A percentile compares a stretch with the other conserved stretches of the same genome.
These are phyloP conservation scores for Branchipolynoe longqiensis DNA, from an alignment of 2,888 invertebrate genomes.

Conservation along the genomic window DNA sequence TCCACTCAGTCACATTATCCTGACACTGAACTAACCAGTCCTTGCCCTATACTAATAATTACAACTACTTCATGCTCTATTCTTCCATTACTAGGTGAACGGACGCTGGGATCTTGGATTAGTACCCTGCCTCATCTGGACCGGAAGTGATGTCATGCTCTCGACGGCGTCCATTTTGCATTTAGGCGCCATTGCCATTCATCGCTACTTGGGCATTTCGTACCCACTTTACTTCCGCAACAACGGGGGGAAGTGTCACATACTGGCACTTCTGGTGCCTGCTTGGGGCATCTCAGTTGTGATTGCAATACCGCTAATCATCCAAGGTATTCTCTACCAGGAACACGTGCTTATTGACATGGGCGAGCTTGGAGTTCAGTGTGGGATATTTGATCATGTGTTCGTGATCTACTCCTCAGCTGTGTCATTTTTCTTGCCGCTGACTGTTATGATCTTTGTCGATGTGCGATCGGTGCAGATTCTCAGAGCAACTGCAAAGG, in stretches of 20 bases:
- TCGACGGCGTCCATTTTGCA: constrained; percentile 70
- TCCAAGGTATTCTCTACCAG: constrained; percentile 64
- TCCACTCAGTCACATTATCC: too few relatives aligned
- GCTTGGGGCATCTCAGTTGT: constrained; percentile 65
- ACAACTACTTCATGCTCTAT: background rate
- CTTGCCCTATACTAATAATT: too few relatives aligned
- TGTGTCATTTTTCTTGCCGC: constrained; percentile 69
- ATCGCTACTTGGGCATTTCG: constrained; percentile 67
- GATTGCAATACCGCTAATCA: constrained; percentile 67
- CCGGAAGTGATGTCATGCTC: constrained; percentile 69
- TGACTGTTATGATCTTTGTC: constrained; percentile 67
- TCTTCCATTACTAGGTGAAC: constrained; percentile 60
- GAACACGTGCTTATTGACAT: constrained; percentile 62
- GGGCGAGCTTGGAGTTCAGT: constrained; percentile 58
- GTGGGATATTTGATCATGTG: constrained; percentile 68
- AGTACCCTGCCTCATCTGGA: constrained; percentile 67
- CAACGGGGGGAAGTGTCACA: constrained; percentile 59
- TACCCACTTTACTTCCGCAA: constrained; percentile 66
- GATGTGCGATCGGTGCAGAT: constrained; percentile 67
- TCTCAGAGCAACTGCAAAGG: constrained; percentile 49
- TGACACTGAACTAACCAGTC: too few relatives aligned
- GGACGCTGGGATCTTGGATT: constrained; percentile 67
- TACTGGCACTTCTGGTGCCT: constrained; percentile 65
- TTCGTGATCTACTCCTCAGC: constrained; percentile 69
- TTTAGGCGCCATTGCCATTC: constrained; percentile 68